phyloP scores from a whole-genome alignment of 2,888 invertebrate species.

The Dione vanillae region DNA sequence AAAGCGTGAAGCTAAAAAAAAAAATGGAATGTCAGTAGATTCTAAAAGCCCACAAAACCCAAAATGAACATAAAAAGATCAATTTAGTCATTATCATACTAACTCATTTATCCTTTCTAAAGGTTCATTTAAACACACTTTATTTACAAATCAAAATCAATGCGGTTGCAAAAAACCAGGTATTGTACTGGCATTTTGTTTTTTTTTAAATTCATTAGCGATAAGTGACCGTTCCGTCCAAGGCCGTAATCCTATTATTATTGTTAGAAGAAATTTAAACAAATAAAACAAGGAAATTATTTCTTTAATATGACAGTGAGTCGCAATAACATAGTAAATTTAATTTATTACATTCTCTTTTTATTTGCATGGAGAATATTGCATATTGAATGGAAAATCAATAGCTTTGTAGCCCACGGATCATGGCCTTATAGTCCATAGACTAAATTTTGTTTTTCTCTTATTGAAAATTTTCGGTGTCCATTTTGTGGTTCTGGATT shows the following conservation, averaged over 20 bases:
- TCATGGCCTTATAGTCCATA: too few relatives aligned
- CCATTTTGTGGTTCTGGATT: too few relatives aligned
- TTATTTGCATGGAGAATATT: too few relatives aligned
- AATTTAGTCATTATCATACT: background rate
- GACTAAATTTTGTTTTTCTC: too few relatives aligned
- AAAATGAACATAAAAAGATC: background rate
- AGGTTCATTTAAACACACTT: background rate
- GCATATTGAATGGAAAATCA: too few relatives aligned
- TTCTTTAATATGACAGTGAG: background rate
- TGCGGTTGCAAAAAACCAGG: conserved; percentile 14
- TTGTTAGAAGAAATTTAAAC: conserved; percentile 16
- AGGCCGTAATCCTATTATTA: background rate
- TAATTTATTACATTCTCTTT: too few relatives aligned
- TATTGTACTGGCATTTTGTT: conserved; percentile 16
- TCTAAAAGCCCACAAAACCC: background rate
- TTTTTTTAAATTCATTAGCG: conserved; percentile 24
- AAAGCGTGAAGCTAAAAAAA: too few relatives aligned
- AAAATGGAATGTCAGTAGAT: too few relatives aligned
- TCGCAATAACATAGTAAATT: background rate
- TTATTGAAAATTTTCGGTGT: too few relatives aligned
- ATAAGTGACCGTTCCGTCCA: conserved; percentile 13
- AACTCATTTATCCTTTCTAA: conserved; percentile 10
- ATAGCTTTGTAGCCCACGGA: too few relatives aligned
- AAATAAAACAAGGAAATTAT: background rate
- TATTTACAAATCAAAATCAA: conserved; percentile 13